phyloP scores from a whole-genome alignment of 2,797 vertebrate species.

The Pygocentrus nattereri region DNA sequence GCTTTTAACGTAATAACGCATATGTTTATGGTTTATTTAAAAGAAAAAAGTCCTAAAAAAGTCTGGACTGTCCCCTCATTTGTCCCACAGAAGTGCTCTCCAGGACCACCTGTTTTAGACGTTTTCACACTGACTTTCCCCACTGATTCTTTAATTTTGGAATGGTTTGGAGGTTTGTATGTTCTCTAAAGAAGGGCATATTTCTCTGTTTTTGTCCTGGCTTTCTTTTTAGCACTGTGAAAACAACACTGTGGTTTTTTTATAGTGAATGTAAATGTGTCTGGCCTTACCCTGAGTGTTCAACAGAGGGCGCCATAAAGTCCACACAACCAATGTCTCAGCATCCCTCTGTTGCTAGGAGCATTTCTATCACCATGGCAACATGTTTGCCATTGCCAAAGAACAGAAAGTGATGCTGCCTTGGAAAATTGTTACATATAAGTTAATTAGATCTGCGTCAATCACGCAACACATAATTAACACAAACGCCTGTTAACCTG shows the following conservation, averaged over 20 bases:
- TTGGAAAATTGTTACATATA: constrained; percentile 41
- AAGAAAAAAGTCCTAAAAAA: no score
- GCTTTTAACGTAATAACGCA: no score
- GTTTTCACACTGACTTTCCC: no score
- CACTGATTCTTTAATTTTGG: no score
- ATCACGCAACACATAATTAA: constrained; percentile 48
- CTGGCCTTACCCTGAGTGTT: neutral
- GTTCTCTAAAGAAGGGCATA: no score
- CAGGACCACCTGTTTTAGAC: no score
- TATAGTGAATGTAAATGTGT: neutral
- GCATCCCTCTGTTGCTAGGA: constrained; percentile 59
- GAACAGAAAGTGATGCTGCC: constrained; percentile 48
- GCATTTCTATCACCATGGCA: constrained; percentile 50
- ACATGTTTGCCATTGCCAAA: constrained; percentile 22
- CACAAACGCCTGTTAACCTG: constrained; percentile 33
- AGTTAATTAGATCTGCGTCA: constrained; percentile 50
- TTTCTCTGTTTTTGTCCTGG: no score
- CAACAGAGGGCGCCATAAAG: constrained; percentile 34
- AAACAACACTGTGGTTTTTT: neutral
- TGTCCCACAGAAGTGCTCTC: no score
- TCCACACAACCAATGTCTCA: constrained; percentile 4
- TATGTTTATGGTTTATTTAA: no score
- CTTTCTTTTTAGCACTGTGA: neutral
- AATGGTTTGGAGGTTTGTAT: no score
- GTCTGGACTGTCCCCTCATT: no score